Base-by-base conservation (phyloP, 1,140 invertebrate species). In the Drosophila nannoptera region DNA sequence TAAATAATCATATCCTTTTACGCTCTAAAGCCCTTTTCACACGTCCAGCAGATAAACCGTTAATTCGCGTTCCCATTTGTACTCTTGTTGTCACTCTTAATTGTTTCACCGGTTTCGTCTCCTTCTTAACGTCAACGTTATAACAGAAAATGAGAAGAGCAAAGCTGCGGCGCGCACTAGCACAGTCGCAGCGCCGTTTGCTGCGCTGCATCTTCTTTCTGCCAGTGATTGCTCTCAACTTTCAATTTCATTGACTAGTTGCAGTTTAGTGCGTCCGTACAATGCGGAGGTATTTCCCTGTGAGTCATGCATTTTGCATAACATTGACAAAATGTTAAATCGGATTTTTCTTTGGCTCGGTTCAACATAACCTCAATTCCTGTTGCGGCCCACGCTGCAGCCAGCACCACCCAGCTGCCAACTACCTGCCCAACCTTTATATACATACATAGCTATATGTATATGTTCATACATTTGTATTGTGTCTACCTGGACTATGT, bases 401-500 rank as follows among this genome's bases (percentile, higher is more conserved):
- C 6, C 52, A 45, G 48, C 59, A 72, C 75, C 80, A 82, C 80
- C 78, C 80, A 78, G 70, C 70, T 73, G 73, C 75, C 46, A 65
- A 60, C 64, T 73, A 50, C 66, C 72, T 68, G 61, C 73, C 69
- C 58, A 72, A 59, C 67, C 66, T 60, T 58, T n/a, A 61, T 55
- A 14, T 56, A 74, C 53, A 48, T 50, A 62, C 40, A 36, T 36
- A 42, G n/a, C n/a, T n/a, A 48, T 11, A 11, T n/a, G n/a, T 5
- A n/a, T 42, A 12, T 42, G 8, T 42, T 12, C 5, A 9, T 38
- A 38, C 36, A 38, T 42, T 42, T 42, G 42, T 62, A 45, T 38
- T 64, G 40, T 78, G 53, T 65, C 73, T 84, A 84, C 80, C 80
- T 84, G 80, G 60, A 60, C 75, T 69, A 75, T 77, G 78, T 77